Evolutionary conservation across 2,888 invertebrate species (phyloP), one percentile per base, ranked within the genome.

Genomic region (Megaustenia siamemsis): DNA sequence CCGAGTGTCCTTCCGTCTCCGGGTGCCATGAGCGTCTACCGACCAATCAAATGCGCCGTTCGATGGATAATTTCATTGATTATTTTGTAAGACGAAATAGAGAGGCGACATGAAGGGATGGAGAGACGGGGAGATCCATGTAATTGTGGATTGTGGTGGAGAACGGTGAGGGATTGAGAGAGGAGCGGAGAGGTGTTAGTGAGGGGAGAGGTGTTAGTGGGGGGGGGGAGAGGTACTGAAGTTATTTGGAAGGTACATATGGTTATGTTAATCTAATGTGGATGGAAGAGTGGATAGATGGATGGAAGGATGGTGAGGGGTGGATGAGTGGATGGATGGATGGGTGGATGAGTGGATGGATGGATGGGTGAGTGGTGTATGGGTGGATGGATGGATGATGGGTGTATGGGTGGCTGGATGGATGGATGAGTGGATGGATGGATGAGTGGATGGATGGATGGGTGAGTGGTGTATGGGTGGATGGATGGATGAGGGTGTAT

Each of bases 31-130:
- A 45, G 71, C 45, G n/a, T 71, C 49, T 63, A 68, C 28, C n/a
- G 63, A 40, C 71, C 68, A 49, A 45, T 66, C 53, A n/a, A 24
- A 68, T 0, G 18, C 28, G 12, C 28, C 24, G 66, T 45, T 45
- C 28, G 69, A 49, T 68, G 28, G 24, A 45, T 40, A 53, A 35
- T 38, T 49, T 24, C 53, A 56, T 56, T 43, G 82, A 56, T 73
- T 60, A 40, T n/a, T 53, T 73, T n/a, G 21, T 32, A 53, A 49
- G 56, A 83, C 21, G 35, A 24, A 69, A 18, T 53, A 28, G 53
- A 38, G 83, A 68, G 24, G 45, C 5, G n/a, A n/a, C 43, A n/a
- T 8, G 21, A 21, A 38, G 15, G 6, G 68, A 38, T 21, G 21
- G 40, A 69, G 8, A 38, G 38, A 38, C n/a, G 21, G 68, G 40